A percentile compares a stretch with the other conserved stretches of the same genome.
These are phyloP conservation scores for Euzetes globulus DNA, from an alignment of 2,888 invertebrate genomes.

Conservation along the genomic window DNA sequence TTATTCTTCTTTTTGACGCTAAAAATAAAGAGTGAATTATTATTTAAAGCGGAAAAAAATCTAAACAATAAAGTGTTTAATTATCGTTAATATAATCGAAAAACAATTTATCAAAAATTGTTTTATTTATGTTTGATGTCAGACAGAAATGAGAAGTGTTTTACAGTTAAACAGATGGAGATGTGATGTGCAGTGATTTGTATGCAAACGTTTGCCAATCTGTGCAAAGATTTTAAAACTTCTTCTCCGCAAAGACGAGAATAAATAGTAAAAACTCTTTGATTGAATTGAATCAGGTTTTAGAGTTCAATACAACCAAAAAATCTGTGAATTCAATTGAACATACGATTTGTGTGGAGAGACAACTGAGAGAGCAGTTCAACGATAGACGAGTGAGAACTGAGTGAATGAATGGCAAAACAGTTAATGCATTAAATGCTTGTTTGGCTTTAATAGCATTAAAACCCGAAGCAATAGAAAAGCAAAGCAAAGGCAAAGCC, in stretches of 20 bases:
- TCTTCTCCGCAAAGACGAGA: too few species aligned
- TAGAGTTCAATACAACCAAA: conserved; percentile 10
- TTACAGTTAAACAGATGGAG: not conserved
- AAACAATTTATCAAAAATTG: not conserved
- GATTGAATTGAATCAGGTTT: not conserved
- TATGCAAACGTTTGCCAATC: too few species aligned
- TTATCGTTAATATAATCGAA: not conserved
- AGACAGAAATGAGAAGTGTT: not conserved
- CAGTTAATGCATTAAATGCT: not conserved
- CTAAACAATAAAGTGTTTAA: not conserved
- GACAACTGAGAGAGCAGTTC: too few species aligned
- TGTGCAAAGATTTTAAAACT: too few species aligned
- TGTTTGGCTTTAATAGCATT: not conserved
- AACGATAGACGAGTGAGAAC: too few species aligned
- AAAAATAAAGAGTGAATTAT: not conserved
- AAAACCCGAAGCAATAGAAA: not conserved
- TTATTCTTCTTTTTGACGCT: not conserved
- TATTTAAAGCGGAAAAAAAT: not conserved
- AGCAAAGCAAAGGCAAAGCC: not conserved
- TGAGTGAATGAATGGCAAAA: not conserved
- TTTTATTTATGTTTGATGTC: not conserved
- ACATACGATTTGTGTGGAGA: not conserved
- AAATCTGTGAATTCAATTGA: not conserved
- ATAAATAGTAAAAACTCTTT: not conserved
- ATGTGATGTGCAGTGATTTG: not conserved